Conservation (phyloP, 2,888 invertebrate genomes). For the Pristionchus fissidentatus region DNA sequence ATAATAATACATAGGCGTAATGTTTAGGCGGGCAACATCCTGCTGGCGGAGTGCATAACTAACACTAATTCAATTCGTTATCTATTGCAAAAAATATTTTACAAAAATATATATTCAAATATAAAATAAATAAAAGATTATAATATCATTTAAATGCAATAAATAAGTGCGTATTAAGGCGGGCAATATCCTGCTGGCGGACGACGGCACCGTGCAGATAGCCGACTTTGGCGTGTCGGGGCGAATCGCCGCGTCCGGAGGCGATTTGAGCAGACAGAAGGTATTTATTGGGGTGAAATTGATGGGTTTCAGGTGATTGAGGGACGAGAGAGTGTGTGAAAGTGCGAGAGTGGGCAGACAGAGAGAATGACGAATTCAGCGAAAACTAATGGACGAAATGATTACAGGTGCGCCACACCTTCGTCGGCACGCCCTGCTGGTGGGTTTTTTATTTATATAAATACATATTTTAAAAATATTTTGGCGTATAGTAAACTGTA, state of each 20-base stretch:
- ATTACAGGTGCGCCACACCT: conserved; percentile 93
- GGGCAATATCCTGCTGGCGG: conserved; percentile 95
- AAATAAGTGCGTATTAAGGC: conserved; percentile 87
- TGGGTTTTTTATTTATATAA: too few relatives aligned
- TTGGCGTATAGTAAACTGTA: not conserved
- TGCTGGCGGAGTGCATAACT: too few relatives aligned
- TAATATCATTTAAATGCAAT: too few relatives aligned
- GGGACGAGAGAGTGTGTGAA: not conserved
- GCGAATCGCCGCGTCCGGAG: conserved; percentile 90
- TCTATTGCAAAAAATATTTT: too few relatives aligned
- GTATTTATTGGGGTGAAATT: not conserved
- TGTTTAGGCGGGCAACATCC: too few relatives aligned
- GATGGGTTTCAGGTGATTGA: not conserved
- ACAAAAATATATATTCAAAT: too few relatives aligned
- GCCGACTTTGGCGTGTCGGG: conserved; percentile 99
- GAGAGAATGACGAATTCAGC: too few relatives aligned
- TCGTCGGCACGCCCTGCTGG: conserved; percentile 99
- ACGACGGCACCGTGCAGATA: conserved; percentile 96
- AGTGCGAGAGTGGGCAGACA: conserved; percentile 79
- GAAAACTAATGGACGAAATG: too few relatives aligned
- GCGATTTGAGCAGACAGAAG: conserved; percentile 89
- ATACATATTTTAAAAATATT: too few relatives aligned
- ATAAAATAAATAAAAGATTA: too few relatives aligned
- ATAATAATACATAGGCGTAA: too few relatives aligned
- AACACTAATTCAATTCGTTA: too few relatives aligned